Base-by-base conservation (phyloP, 2,888 invertebrate genomes). In the Coleophora flavipennella region DNA sequence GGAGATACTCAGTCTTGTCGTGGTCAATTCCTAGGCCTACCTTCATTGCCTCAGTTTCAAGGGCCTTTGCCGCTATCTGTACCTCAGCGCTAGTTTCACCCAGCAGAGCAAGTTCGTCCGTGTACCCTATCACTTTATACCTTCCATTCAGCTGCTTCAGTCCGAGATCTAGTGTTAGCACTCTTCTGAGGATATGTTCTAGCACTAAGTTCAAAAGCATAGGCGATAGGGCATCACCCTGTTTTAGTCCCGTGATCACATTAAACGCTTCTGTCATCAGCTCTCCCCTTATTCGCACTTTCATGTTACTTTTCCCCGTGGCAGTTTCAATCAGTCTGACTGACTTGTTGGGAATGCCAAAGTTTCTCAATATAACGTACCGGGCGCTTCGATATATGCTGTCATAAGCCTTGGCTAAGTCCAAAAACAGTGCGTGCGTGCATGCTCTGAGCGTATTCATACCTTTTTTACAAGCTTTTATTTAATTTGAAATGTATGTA, bases 371-470 rank as follows among this genome's bases (percentile, higher is more conserved):
- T n/a, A 29, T 29, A 3, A 9, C 10, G n/a, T n/a, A 29, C 10
- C 3, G 29, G 29, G 29, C 29, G 9, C n/a, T n/a, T 9, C n/a
- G 3, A 8, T 38, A 26, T 13, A 40, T 33, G 25, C 36, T 43
- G n/a, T 43, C 38, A 12, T 43, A 43, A 1, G 40, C 40, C 14
- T 38, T 36, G 0, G 27, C 35, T 13, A 46, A 48, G n/a, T 46
- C 41, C 31, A 39, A 3, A n/a, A 29, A 29, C n/a, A 29, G 27
- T n/a, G n/a, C n/a, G 20, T 34, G 32, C 9, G 14, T 44, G 41
- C 7, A 42, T 38, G 20, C 20, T 20, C 20, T 46, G 43, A 1
- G 33, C 45, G 28, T 42, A 47, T 13, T 48, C 45, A 45, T 43
- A 49, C 34, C 36, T 39, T 20, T 49, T 51, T 20, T n/a, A n/a